Conservation (phyloP, 2,113 vertebrate genomes). For the Pluvialis apricaria region DNA sequence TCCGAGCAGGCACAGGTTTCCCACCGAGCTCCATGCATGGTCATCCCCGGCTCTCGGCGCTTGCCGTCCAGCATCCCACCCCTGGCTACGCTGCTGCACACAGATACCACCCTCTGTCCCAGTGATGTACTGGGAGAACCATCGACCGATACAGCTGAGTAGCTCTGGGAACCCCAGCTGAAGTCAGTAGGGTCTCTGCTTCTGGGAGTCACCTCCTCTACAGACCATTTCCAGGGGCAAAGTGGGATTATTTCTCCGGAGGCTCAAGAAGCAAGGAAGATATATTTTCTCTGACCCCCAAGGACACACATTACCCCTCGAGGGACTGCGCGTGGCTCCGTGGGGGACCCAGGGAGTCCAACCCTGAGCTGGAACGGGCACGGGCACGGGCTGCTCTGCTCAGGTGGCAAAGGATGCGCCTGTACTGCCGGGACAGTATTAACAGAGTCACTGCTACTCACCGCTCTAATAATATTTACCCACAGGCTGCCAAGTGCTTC, state of each 20-base stretch:
- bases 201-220: not conserved
- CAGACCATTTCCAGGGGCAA: not conserved
- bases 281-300: not conserved
- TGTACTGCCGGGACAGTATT: not conserved
- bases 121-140: not conserved
- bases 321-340: fast-evolving
- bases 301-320: not conserved
- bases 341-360: fast-evolving
- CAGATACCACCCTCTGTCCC: not conserved
- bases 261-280: not conserved
- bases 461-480: not conserved
- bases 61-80: not conserved
- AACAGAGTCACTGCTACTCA: not conserved
- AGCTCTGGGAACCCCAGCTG: not conserved
- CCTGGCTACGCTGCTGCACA: not conserved
- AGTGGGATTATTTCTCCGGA: not conserved
- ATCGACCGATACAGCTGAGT: fast-evolving
- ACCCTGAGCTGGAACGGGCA: fast-evolving
- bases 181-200: not conserved
- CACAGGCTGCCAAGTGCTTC: not conserved
- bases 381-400: not conserved
- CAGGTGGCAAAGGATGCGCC: not conserved
- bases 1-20: not conserved
- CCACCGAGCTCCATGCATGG: fast-evolving
- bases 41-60: fast-evolving